Percentiles rank a stretch among this genome's conserved stretches.
Conservation (phyloP, 2,888 invertebrate genomes). For the Cryptocheilus praepositus region DNA sequence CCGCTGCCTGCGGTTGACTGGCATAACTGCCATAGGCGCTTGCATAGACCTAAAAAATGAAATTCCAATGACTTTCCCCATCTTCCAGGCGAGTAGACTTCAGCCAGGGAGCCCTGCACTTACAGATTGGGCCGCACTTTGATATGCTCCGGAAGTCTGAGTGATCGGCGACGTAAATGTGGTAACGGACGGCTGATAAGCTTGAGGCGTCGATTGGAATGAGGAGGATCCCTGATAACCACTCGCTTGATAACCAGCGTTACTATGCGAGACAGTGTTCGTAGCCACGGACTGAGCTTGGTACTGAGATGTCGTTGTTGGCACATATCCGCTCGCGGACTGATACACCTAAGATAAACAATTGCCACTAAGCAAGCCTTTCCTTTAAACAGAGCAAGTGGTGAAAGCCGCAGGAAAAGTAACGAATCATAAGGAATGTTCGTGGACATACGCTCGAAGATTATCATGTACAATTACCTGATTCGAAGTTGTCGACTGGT, state of each 20-base stretch:
- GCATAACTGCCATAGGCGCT: constrained; percentile 67
- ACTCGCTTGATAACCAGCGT: constrained; percentile 66
- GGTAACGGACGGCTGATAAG: constrained; percentile 70
- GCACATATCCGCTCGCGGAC: constrained; percentile 66
- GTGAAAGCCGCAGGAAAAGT: background rate
- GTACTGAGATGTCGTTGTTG: constrained; percentile 70
- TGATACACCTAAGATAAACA: constrained; percentile 63
- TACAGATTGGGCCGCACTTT: constrained; percentile 70
- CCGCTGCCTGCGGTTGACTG: constrained; percentile 65
- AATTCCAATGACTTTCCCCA: background rate
- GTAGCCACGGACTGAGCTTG: constrained; percentile 67
- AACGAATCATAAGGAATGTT: constrained; percentile 9
- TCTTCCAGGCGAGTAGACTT: background rate
- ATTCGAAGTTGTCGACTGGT: constrained; percentile 68
- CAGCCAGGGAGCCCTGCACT: constrained; percentile 22
- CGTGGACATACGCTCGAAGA: no score
- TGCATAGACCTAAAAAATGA: constrained; percentile 61
- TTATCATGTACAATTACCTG: constrained; percentile 56
- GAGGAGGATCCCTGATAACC: constrained; percentile 70
- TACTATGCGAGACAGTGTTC: constrained; percentile 67
- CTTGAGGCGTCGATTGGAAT: constrained; percentile 69
- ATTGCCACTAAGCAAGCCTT: no score
- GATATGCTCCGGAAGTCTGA: constrained; percentile 68
- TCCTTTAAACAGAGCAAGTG: no score
- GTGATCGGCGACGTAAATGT: constrained; percentile 71